A percentile compares a stretch with the other conserved stretches of the same genome.
Evolutionary conservation across 2,888 invertebrate genomes (phyloP).

Genomic region (Xylota sylvarum): DNA sequence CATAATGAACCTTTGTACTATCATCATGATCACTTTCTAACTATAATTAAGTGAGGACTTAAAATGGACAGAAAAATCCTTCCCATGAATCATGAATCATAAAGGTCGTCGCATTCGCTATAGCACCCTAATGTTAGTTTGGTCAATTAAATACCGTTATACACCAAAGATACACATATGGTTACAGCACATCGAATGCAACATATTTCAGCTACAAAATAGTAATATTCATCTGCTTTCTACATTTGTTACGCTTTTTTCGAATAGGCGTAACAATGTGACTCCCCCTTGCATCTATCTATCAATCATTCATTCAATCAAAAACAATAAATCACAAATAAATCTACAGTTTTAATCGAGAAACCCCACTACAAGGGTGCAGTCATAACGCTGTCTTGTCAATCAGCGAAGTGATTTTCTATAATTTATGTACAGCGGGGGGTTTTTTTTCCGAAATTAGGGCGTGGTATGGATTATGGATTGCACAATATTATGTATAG

Average conservation of each 20-base stretch:
- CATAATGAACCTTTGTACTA: no score
- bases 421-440: conserved; percentile 45
- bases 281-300: conserved; percentile 31
- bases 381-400: conserved; percentile 66
- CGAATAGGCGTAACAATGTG: neutral
- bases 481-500: conserved; percentile 57
- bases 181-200: no score
- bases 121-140: no score
- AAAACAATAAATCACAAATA: conserved; percentile 57
- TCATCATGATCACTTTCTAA: no score
- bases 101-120: no score
- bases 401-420: conserved; percentile 70
- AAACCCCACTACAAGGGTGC: conserved; percentile 42
- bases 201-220: no score
- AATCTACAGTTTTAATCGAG: conserved; percentile 42
- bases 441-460: conserved; percentile 45
- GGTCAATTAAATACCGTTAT: no score
- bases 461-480: conserved; percentile 50
- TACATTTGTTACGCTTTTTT: neutral
- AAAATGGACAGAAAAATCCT: no score
- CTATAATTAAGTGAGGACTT: no score
- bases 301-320: conserved; percentile 24
- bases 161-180: no score
- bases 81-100: no score
- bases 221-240: neutral